Base-by-base conservation (phyloP, 2,888 invertebrate species). In the Drosophila atroscutellata region DNA sequence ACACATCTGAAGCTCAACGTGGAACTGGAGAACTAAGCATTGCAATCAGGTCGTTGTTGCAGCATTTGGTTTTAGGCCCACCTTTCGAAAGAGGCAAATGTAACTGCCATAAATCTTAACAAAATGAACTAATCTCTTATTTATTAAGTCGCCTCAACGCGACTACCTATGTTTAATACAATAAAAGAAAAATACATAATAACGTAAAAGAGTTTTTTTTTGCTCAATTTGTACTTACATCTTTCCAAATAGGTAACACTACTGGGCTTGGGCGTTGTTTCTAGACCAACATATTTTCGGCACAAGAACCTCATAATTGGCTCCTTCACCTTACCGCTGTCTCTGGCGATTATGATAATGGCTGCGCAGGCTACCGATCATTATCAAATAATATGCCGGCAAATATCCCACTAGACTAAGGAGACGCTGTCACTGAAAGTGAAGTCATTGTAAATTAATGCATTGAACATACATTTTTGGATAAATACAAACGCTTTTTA, bases 1-100 rank as follows among this genome's bases (percentile, higher is more conserved):
- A 2, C 1, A 24, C 24, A 24, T 24, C 24, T 24, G 24, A 24
- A 24, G 24, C 24, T 24, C 24, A 24, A 24, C 88, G 94, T 96
- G 24, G 24, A 24, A 24, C 24, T 24, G 24, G 24, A 24, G 24
- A 24, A 24, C 24, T 24, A 24, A 24, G 24, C 24, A 24, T 24
- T 24, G 24, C 24, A 24, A 24, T 24, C 24, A 24, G 24, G 24
- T 20, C 24, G n/a, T 11, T 32, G 47, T 37, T 66, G 45, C 20
- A 52, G 60, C 56, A 55, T 55, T 34, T 32, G 24, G 49, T 51
- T 59, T 51, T 59, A 28, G 39, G 59, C 54, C 66, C 26, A 61
- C 55, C 63, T 75, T 28, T 28, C 30, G 51, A n/a, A n/a, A n/a
- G n/a, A 64, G 65, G 59, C 51, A 50, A 52, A 55, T 65, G 47